Evolutionary conservation across 1,140 invertebrate genomes (phyloP), one percentile per base, ranked within the genome.

Genomic region (Diorhabda sublineata): DNA sequence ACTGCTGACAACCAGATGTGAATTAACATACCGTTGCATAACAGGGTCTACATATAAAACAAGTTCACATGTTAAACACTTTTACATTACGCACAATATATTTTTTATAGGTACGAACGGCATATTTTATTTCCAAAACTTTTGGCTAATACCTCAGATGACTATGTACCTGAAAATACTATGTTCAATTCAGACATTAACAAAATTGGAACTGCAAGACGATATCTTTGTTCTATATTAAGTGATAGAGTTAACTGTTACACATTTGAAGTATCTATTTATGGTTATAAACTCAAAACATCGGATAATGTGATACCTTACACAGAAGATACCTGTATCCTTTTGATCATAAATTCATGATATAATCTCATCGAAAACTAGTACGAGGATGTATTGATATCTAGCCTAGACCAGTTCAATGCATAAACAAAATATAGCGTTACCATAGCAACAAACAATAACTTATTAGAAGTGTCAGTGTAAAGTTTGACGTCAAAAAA

Each of bases 271-370:
- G 92, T 94, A 0, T 97, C 94, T 0, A 90, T 96, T 85, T 91
- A 90, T 71, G 94, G 94, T 9, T 93, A 95, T 76, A 84, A 84
- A 64, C 82, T 91, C 58, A 86, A 85, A 58, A 84, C 86, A 52
- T 86, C 84, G 45, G 85, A 88, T 43, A 85, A 85, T 2, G 84
- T 90, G 42, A 85, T 93, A 8, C 90, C 92, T 1, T 96, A 96
- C 78, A 96, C 91, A 47, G 94, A 96, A 84, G 93, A 96, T 75
- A 89, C 89, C 70, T 96, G 94, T 96, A 94, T 93, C 91, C 90
- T 92, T 92, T 26, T 26, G 26, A 26, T 26, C 26, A 26, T 26
- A 26, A 26, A 26, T 26, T 26, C 26, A 26, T 26, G 26, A 26
- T 26, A 26, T 26, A 26, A 26, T 26, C 26, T 26, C 26, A 26